These are phyloP conservation scores for Drosophila pandora DNA, from an alignment of 1,140 invertebrate genomes.

Conservation along the genomic window DNA sequence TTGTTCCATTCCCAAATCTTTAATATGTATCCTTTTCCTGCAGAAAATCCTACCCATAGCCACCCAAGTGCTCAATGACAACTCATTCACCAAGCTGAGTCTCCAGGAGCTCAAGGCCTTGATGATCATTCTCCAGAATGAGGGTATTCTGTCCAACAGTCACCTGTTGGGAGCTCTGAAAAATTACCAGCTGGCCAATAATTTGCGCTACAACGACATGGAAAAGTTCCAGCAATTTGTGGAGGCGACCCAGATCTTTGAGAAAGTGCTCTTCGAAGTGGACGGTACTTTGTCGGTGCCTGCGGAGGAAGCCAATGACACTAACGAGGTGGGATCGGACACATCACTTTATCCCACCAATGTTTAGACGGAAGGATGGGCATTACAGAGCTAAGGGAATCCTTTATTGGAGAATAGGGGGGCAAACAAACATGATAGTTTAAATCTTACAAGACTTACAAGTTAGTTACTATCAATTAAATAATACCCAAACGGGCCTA, in stretches of 20 bases:
- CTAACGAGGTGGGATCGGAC: background rate
- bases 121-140: conserved; percentile 34
- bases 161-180: conserved; percentile 34
- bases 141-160: conserved; percentile 15
- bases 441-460: conserved; percentile 22
- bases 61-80: conserved; percentile 35
- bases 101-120: conserved; percentile 39
- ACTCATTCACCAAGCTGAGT: conserved; percentile 32
- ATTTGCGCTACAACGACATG: conserved; percentile 49
- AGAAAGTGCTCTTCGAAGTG: conserved; percentile 22
- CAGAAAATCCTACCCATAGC: conserved; percentile 57
- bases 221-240: conserved; percentile 48
- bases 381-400: conserved; percentile 15
- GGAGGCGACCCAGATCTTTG: conserved; percentile 40
- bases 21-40: background rate
- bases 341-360: background rate
- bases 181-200: conserved; percentile 49
- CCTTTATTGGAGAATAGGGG: conserved; percentile 34
- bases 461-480: conserved; percentile 37
- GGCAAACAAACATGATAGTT: conserved; percentile 27
- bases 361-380: background rate
- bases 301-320: background rate
- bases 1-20: background rate
- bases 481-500: conserved; percentile 39
- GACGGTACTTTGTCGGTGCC: conserved; percentile 41